These are phyloP conservation scores for Burhinus oedicnemus DNA, from an alignment of 2,113 vertebrate species.

Conservation along the genomic window DNA sequence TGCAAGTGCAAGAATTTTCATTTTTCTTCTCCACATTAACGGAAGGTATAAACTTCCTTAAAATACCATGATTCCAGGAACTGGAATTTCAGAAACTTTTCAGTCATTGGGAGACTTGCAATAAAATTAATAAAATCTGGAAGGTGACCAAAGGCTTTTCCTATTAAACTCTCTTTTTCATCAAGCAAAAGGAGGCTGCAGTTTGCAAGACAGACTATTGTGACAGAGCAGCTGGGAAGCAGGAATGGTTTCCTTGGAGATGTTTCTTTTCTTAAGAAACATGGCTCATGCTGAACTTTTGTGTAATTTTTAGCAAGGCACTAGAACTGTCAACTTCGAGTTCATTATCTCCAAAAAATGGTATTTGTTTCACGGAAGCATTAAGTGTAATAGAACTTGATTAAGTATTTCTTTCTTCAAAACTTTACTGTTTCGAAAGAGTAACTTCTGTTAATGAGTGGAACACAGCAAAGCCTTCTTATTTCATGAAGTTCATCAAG, in stretches of 20 bases:
- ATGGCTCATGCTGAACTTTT: background rate
- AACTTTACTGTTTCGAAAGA: background rate
- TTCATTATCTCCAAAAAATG: background rate
- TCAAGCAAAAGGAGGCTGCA: background rate
- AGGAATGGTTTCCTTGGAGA: background rate
- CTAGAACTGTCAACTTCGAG: background rate
- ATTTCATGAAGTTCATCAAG: background rate
- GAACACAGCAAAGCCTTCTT: background rate
- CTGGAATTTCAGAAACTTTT: background rate
- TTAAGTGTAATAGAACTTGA: background rate
- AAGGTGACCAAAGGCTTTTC: background rate
- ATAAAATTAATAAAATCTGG: background rate
- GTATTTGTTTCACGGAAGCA: background rate
- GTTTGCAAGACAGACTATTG: background rate
- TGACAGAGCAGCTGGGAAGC: background rate
- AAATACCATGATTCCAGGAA: background rate
- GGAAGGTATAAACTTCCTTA: background rate
- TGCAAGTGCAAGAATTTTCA: background rate
- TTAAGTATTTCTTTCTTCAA: background rate
- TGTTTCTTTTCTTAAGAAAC: background rate
- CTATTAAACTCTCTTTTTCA: background rate
- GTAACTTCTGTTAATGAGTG: background rate
- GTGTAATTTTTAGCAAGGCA: background rate
- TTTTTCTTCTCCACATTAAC: background rate
- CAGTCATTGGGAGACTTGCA: background rate